Percentiles rank a stretch among this genome's conserved stretches.
phyloP scores from a whole-genome alignment of 2,888 invertebrate species.

The Dysmachus trigonus region DNA sequence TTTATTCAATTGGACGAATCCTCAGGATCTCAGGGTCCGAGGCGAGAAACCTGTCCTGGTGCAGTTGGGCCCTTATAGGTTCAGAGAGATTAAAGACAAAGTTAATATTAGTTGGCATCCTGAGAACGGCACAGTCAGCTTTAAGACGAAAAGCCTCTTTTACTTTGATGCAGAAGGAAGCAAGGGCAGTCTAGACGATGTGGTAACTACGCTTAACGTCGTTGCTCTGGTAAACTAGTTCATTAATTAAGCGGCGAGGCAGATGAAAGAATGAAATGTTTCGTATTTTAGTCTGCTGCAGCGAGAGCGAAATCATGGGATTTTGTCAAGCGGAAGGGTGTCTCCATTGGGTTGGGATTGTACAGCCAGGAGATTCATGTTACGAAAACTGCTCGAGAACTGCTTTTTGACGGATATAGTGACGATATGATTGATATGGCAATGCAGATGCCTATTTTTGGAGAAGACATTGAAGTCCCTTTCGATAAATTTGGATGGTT shows the following conservation, averaged over 20 bases:
- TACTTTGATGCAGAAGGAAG: conserved; percentile 74
- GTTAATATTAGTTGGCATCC: conserved; percentile 78
- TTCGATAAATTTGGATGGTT: conserved; percentile 89
- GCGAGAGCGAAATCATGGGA: conserved; percentile 68
- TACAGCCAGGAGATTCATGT: conserved; percentile 69
- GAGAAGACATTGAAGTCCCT: conserved; percentile 68
- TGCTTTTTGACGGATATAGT: conserved; percentile 83
- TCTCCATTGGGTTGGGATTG: conserved; percentile 70
- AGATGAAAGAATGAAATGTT: neutral
- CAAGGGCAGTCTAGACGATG: conserved; percentile 74
- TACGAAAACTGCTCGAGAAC: conserved; percentile 72
- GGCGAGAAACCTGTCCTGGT: conserved; percentile 68
- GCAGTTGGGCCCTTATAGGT: conserved; percentile 72
- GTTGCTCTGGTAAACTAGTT: conserved; percentile 76
- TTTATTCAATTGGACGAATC: conserved; percentile 84
- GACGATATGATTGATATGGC: conserved; percentile 77
- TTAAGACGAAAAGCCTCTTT: conserved; percentile 74
- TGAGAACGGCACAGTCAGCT: conserved; percentile 77
- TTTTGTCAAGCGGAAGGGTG: conserved; percentile 67
- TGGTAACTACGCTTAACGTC: conserved; percentile 78
- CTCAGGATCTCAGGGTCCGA: conserved; percentile 70
- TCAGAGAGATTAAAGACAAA: conserved; percentile 75
- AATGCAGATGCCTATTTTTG: conserved; percentile 68
- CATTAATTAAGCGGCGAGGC: neutral
- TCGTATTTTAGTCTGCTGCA: conserved; percentile 64